Evolutionary conservation across 2,113 vertebrate genomes (phyloP), one percentile per base, ranked within the genome.

Genomic region (Saguinus imperator): DNA sequence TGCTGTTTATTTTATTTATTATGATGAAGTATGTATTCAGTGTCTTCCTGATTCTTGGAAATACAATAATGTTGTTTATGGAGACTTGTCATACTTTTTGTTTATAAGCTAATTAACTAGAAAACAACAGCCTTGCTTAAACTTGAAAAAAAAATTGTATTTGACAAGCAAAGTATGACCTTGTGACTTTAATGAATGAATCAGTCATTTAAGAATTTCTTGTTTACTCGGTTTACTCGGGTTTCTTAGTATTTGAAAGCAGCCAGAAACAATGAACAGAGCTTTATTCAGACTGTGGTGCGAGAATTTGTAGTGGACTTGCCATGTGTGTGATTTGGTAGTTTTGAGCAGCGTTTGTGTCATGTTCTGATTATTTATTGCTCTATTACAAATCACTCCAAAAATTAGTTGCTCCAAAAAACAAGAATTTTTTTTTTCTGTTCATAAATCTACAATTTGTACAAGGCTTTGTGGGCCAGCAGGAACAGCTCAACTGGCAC

Each of bases 91-190:
- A 72, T 93, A 2, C 18, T 72, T 94, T 94, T 50, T 95, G 79
- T 70, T 89, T 93, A 95, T 45, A 92, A 87, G 25, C 29, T 93
- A 94, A 86, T 84, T 85, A 73, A 68, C 84, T 93, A 82, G 93
- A 81, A 25, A 86, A 87, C 40, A 96, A 82, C 17, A 93, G 61
- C n/a, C 25, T 95, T 89, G 37, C 55, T 94, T 95, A 40, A 91
- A 87, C 58, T 70, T 89, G 0, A 35, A 25, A 72, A 40, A 94
- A 55, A 40, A 80, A 76, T 70, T 72, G 16, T 76, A 79, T 89
- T 96, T 91, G 75, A 77, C 64, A 92, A 94, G 55, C 20, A 45
- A 85, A 73, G 29, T 68, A 87, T 17, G 29, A 87, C 70, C 27
- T 75, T 37, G 7, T 50, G 73, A 68, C 37, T 6, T 4, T 93